phyloP scores from a whole-genome alignment of 2,113 vertebrate species.

The Corydoras maculifer region DNA sequence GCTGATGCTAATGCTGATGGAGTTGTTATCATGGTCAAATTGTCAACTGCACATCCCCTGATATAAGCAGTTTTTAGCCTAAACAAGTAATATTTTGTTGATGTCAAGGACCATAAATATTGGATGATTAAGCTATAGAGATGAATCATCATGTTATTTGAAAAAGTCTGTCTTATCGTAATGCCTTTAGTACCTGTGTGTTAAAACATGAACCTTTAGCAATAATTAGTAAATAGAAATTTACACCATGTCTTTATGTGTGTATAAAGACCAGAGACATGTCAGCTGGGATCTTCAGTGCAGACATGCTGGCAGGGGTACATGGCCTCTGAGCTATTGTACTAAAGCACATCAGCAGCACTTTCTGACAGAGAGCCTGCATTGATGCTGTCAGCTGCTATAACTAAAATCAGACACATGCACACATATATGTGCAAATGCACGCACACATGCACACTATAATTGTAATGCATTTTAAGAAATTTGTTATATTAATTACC shows the following conservation, averaged over 20 bases:
- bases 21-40: no score
- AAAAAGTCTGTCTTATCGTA: background rate
- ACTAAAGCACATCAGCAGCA: conserved; percentile 39
- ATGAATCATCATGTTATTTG: background rate
- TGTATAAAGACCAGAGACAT: conserved; percentile 4
- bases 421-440: background rate
- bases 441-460: no score
- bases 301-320: conserved; percentile 21
- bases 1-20: no score
- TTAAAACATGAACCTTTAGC: conserved; percentile 7
- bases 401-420: conserved; percentile 3
- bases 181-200: background rate
- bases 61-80: no score
- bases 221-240: conserved; percentile 28
- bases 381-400: conserved; percentile 13
- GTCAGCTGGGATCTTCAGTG: conserved; percentile 33
- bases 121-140: no score
- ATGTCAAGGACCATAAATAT: no score
- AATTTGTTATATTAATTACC: no score
- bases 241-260: conserved; percentile 15
- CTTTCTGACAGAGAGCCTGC: conserved; percentile 49
- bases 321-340: conserved; percentile 49
- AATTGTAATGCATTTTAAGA: no score
- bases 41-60: no score
- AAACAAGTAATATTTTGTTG: no score